Base-by-base conservation (phyloP, 2,113 vertebrate genomes). In the Tragelaphus buxtoni region DNA sequence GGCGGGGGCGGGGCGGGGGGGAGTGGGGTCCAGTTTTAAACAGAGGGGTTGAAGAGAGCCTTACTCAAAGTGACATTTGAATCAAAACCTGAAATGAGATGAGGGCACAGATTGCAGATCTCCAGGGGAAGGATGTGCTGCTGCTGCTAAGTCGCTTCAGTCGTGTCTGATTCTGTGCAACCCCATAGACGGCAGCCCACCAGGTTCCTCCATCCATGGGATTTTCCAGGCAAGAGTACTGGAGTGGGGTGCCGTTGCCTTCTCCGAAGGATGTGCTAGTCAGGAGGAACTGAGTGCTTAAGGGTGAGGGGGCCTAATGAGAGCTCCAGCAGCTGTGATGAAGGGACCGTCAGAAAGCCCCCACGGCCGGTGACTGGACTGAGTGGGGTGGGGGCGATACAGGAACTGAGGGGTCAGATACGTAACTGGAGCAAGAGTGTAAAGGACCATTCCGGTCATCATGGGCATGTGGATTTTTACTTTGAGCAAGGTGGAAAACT, bases 341-440 rank as follows among this genome's bases (percentile, higher is more conserved):
- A 51, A 26, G 42, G 74, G 11, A 35, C 20, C 5, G 17, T 22
- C 2, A 47, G 60, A 39, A 94, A 53, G 47, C 35, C 22, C 1
- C 22, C 26, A 10, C 8, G 72, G 4, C 79, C 10, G 4, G 42
- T 45, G 53, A 0, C 94, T 39, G 26, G 26, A 32, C 10, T 26
- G 30, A 42, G 18, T 5, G 7, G 16, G 24, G n/a, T 24, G 14
- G n/a, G 51, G 51, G n/a, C 20, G 16, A 11, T 35, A 35, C 13
- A 28, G 45, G 47, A 82, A 49, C 53, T 22, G 47, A 84, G 53
- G 30, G 39, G n/a, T 39, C 17, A 49, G 80, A 80, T 47, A 39
- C n/a, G 45, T 14, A 0, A 9, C 2, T 4, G 53, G 63, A n/a
- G 42, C 4, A 0, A 80, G 63, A 18, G 32, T 61, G 2, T 1